A percentile compares a stretch with the other conserved stretches of the same genome.
phyloP scores from a whole-genome alignment of 2,113 vertebrate genomes.

The Silurus asotus region DNA sequence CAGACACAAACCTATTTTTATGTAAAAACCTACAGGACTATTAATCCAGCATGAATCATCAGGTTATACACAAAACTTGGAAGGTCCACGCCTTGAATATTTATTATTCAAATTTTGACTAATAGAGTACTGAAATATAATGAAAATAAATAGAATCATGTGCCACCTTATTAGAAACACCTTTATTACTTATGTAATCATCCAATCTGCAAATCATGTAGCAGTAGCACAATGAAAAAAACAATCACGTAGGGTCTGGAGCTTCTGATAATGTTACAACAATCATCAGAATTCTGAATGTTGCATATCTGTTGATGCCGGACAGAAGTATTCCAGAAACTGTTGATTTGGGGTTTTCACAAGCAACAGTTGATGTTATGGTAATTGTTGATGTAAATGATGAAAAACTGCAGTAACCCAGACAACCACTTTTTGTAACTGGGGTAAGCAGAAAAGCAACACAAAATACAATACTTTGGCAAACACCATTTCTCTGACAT shows the following conservation, averaged over 20 bases:
- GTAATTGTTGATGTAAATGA: no score
- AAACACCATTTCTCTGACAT: background rate
- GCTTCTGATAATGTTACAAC: background rate
- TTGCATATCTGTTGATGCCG: background rate
- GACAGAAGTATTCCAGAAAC: background rate
- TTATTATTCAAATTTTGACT: background rate
- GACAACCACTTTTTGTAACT: no score
- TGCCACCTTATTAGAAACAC: background rate
- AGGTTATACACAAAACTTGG: background rate
- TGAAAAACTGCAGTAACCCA: no score
- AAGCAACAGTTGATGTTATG: background rate
- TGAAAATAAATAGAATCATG: background rate
- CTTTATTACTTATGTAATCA: background rate
- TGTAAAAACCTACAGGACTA: background rate
- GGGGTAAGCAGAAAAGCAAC: background rate
- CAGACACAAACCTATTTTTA: background rate
- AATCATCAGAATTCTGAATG: background rate
- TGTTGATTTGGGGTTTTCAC: background rate
- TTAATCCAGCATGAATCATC: no score
- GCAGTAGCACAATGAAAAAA: background rate
- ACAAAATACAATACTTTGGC: background rate
- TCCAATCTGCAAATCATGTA: background rate
- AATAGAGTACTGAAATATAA: no score
- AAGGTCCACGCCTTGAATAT: background rate
- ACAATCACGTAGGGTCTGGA: background rate